phyloP scores from a whole-genome alignment of 2,797 vertebrate species.

The Anolis apletophallus region DNA sequence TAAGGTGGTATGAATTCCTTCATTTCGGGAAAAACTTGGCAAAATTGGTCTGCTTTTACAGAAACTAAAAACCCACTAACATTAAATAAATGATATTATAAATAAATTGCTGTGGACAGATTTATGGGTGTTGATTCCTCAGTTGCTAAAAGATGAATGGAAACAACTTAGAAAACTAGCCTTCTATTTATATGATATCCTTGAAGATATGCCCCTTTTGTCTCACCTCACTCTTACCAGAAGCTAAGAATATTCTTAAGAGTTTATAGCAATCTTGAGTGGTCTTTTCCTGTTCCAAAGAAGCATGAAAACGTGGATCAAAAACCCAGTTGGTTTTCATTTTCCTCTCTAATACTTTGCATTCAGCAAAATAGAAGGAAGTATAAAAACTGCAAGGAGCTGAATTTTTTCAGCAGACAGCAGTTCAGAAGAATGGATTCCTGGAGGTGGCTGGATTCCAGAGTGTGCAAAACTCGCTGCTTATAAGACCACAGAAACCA shows the following conservation, averaged over 20 bases:
- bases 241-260: conserved; percentile 10
- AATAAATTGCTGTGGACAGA: not conserved
- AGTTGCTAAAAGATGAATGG: not conserved
- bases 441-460: conserved; percentile 57
- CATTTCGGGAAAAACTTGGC: not conserved
- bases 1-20: not conserved
- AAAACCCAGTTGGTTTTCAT: conserved; percentile 26
- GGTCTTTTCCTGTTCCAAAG: not conserved
- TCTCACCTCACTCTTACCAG: not conserved
- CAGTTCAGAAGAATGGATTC: conserved; percentile 66
- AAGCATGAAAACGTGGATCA: conserved; percentile 11
- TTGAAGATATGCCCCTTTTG: not conserved
- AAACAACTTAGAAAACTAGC: not conserved
- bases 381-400: conserved; percentile 54
- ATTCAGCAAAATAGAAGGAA: conserved; percentile 62
- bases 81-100: not conserved
- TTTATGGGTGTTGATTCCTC: not conserved
- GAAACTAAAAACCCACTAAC: not conserved
- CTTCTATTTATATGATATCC: not conserved
- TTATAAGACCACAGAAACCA: conserved; percentile 43
- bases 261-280: not conserved
- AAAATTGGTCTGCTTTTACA: not conserved
- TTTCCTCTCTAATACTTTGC: conserved; percentile 56
- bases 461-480: conserved; percentile 62
- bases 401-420: conserved; percentile 62